Conservation (phyloP, 2,888 invertebrate species). For the Amphimallon solstitiale region DNA sequence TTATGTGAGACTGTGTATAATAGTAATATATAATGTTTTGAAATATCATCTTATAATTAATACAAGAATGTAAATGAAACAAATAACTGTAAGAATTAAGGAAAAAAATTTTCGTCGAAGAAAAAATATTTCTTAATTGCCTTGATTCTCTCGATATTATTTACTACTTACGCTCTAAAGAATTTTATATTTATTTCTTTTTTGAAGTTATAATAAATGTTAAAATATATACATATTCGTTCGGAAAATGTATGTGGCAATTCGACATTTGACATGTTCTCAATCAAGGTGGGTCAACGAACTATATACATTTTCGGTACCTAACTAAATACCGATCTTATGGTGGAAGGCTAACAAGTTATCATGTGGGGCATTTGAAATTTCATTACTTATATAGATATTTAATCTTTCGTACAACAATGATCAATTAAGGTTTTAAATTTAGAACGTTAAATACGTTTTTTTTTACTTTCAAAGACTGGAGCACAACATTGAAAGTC, state of each 20-base stretch:
- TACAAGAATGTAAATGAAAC: background rate
- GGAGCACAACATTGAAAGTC: too few relatives aligned
- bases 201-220: background rate
- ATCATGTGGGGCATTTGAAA: constrained; percentile 7
- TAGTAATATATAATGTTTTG: constrained; percentile 12
- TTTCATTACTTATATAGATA: background rate
- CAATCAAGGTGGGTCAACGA: constrained; percentile 27
- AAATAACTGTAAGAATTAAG: constrained; percentile 11
- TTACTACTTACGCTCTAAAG: constrained; percentile 1
- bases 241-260: constrained; percentile 15
- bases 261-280: constrained; percentile 20
- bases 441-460: too few relatives aligned
- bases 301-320: constrained; percentile 12
- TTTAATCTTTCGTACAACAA: constrained; percentile 2
- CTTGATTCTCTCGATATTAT: constrained; percentile 3
- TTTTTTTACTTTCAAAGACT: too few relatives aligned
- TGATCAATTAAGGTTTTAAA: background rate
- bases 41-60: background rate
- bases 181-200: constrained; percentile 18
- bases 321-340: constrained; percentile 26
- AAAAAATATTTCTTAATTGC: constrained; percentile 3
- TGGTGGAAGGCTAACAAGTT: constrained; percentile 25
- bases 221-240: constrained; percentile 4
- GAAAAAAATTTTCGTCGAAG: background rate
- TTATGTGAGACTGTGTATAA: too few relatives aligned